Evolutionary conservation across 2,888 invertebrate species (phyloP).

Genomic region (Hypomecis punctinalis): DNA sequence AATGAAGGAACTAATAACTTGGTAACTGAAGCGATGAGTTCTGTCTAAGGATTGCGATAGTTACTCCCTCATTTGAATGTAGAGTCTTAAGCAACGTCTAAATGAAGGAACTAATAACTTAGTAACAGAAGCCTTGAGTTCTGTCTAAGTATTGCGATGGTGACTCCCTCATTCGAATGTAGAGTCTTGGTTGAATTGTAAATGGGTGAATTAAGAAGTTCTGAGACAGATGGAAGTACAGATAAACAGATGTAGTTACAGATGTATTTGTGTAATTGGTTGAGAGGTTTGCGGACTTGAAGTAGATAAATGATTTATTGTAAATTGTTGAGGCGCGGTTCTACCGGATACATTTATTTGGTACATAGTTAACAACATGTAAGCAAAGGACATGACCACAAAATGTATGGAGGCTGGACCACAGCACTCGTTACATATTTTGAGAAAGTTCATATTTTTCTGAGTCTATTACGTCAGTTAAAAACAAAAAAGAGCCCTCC

Average conservation of each 20-base stretch:
- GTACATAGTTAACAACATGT: too few relatives aligned
- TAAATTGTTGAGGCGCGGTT: too few relatives aligned
- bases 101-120: not conserved
- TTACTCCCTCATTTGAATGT: not conserved
- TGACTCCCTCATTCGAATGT: not conserved
- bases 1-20: not conserved
- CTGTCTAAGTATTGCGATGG: not conserved
- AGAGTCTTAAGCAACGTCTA: not conserved
- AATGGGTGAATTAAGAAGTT: constrained; percentile 1
- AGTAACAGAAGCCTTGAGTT: not conserved
- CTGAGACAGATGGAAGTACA: not conserved
- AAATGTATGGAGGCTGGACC: too few relatives aligned
- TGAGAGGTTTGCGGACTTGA: not conserved
- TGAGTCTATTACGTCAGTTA: too few relatives aligned
- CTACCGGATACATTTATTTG: too few relatives aligned
- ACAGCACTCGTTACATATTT: too few relatives aligned
- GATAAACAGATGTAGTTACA: not conserved
- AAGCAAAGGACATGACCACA: too few relatives aligned
- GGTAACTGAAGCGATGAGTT: not conserved
- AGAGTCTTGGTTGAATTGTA: not conserved
- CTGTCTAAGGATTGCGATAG: not conserved
- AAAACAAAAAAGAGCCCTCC: too few relatives aligned
- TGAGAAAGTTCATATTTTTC: too few relatives aligned
- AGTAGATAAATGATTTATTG: too few relatives aligned
- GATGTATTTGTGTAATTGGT: not conserved